These are phyloP conservation scores for Nothocercus julius DNA, from an alignment of 2,113 vertebrate species.

Conservation along the genomic window DNA sequence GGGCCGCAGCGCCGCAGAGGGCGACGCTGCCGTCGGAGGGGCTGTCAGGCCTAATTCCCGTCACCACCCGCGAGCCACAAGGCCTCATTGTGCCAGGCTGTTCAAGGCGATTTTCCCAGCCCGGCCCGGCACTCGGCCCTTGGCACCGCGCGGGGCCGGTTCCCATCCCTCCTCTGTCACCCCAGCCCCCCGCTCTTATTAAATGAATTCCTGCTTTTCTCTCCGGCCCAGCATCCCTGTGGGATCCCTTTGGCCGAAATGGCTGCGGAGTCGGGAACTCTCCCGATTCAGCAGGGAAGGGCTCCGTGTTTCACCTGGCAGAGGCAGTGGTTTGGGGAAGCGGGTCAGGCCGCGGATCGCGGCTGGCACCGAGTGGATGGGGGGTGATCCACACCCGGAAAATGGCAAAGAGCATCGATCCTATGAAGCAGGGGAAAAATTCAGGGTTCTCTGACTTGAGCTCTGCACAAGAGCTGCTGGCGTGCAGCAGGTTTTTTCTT, in stretches of 20 bases:
- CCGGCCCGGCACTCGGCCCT: background rate
- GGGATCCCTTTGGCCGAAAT: background rate
- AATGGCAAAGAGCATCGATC: background rate
- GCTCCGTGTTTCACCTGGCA: no score
- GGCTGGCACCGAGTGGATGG: no score
- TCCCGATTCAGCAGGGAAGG: no score
- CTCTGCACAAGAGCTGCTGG: background rate
- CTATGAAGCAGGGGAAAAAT: no score
- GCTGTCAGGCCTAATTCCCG: constrained; percentile 46
- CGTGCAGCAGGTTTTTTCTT: background rate
- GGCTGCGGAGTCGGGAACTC: background rate
- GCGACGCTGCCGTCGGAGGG: background rate
- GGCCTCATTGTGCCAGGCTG: constrained; percentile 23
- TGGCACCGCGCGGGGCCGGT: background rate
- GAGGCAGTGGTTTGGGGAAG: no score
- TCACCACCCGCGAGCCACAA: constrained; percentile 25
- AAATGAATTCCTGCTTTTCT: background rate
- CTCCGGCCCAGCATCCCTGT: background rate
- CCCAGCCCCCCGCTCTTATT: background rate
- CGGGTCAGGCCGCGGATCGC: no score
- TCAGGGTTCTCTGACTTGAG: no score
- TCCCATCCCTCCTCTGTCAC: background rate
- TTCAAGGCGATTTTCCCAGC: background rate
- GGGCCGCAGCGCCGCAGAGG: background rate
- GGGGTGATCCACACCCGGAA: no score